A percentile compares a stretch with the other conserved stretches of the same genome.
phyloP scores from a whole-genome alignment of 2,888 invertebrate species.

The Sphaerolaimus hirsutus region DNA sequence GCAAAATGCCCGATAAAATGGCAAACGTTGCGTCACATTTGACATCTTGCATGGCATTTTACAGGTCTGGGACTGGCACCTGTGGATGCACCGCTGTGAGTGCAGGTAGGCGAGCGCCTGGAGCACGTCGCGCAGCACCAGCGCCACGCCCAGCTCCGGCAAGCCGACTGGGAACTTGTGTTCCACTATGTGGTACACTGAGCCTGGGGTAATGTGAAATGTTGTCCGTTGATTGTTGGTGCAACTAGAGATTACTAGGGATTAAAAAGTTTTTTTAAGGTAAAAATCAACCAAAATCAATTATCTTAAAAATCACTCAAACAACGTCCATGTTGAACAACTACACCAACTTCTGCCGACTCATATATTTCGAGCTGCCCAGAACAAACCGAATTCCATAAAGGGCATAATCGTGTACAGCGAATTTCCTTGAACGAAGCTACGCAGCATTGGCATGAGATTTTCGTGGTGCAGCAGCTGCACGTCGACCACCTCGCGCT shows the following conservation, averaged over 20 bases:
- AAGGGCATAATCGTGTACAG: conserved; percentile 55
- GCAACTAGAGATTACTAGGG: no score
- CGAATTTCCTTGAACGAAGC: conserved; percentile 52
- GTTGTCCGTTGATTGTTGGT: no score
- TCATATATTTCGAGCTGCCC: no score
- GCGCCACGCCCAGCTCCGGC: conserved; percentile 52
- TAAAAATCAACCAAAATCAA: no score
- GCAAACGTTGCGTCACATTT: no score
- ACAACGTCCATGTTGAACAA: no score
- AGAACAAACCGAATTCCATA: conserved; percentile 41
- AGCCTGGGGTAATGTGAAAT: conserved; percentile 33
- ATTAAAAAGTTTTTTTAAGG: no score
- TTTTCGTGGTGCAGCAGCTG: conserved; percentile 54
- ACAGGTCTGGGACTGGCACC: no score
- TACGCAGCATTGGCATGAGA: conserved; percentile 46
- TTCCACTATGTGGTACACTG: conserved; percentile 51
- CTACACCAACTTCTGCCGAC: no score
- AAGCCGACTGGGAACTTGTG: conserved; percentile 49
- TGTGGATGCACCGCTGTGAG: conserved; percentile 54
- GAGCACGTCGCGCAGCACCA: conserved; percentile 50
- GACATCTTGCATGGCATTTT: no score
- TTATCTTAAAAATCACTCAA: no score
- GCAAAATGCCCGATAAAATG: no score
- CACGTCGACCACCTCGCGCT: conserved; percentile 53
- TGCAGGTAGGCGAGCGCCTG: conserved; percentile 59